A percentile compares a stretch with the other conserved stretches of the same genome.
These are phyloP conservation scores for Tachysurus vachellii DNA, from an alignment of 2,113 vertebrate species.

Conservation along the genomic window DNA sequence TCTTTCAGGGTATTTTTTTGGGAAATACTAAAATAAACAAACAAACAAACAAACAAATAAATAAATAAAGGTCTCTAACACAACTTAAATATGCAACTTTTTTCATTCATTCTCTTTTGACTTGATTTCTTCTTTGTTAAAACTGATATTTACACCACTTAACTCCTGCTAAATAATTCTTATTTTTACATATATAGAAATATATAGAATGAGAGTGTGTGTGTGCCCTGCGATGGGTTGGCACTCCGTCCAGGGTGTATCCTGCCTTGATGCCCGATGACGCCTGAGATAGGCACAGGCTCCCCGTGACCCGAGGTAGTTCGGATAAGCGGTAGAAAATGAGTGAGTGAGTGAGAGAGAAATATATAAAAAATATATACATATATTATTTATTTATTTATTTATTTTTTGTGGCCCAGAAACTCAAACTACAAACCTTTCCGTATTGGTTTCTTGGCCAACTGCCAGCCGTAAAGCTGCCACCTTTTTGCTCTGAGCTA, in stretches of 20 bases:
- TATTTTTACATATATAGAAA: background rate
- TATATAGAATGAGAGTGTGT: too few species aligned
- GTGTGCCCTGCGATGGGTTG: too few species aligned
- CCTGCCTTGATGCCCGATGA: too few species aligned
- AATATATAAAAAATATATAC: too few species aligned
- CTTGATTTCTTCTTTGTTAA: background rate
- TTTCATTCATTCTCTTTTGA: background rate
- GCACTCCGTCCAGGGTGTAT: too few species aligned
- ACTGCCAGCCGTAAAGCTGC: background rate
- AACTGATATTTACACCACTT: background rate
- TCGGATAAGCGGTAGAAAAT: too few species aligned
- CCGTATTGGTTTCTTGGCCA: background rate
- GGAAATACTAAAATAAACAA: background rate
- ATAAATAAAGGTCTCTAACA: background rate
- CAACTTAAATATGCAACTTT: background rate
- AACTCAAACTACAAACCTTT: background rate
- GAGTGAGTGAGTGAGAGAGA: too few species aligned
- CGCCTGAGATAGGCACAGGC: too few species aligned
- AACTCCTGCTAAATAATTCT: background rate
- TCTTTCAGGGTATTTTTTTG: too few species aligned
- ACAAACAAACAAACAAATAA: too few species aligned
- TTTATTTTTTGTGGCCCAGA: background rate
- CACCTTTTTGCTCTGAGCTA: background rate
- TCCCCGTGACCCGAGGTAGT: too few species aligned
- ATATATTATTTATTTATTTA: background rate